Conservation (phyloP, 64 coral and sea anemone species). For the Acropora tenuis region DNA sequence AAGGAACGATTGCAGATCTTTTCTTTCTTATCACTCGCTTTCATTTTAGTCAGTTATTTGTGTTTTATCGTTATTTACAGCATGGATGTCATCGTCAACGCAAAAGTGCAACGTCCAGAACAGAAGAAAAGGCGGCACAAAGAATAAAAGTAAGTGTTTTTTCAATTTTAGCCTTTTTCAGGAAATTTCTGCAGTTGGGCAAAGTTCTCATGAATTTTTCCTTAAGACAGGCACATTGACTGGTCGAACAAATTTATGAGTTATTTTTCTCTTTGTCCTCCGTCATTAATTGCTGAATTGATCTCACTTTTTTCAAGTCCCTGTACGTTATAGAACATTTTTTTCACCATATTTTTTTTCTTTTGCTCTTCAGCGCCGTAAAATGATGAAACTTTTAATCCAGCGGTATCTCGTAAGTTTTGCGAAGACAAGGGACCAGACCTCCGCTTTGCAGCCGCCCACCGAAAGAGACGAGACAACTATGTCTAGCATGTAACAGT, state of each 20-base stretch:
- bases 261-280: too few species aligned
- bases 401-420: constrained; percentile 49
- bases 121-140: neutral
- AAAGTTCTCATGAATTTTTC: too few species aligned
- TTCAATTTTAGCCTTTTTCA: too few species aligned
- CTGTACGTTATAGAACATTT: neutral
- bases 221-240: too few species aligned
- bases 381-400: constrained; percentile 60
- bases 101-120: neutral
- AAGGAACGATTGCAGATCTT: too few species aligned
- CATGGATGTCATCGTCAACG: neutral
- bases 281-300: too few species aligned
- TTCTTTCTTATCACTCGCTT: too few species aligned
- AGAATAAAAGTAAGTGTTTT: neutral
- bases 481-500: neutral
- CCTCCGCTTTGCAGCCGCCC: neutral
- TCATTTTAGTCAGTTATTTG: too few species aligned
- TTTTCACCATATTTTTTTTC: neutral
- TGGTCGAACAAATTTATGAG: too few species aligned
- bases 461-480: neutral
- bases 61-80: neutral
- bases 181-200: too few species aligned
- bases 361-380: neutral
- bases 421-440: constrained; percentile 10
- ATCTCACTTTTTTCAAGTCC: neutral